Evolutionary conservation across 2,888 invertebrate genomes (phyloP).

Genomic region (Trissoscelio sp.): DNA sequence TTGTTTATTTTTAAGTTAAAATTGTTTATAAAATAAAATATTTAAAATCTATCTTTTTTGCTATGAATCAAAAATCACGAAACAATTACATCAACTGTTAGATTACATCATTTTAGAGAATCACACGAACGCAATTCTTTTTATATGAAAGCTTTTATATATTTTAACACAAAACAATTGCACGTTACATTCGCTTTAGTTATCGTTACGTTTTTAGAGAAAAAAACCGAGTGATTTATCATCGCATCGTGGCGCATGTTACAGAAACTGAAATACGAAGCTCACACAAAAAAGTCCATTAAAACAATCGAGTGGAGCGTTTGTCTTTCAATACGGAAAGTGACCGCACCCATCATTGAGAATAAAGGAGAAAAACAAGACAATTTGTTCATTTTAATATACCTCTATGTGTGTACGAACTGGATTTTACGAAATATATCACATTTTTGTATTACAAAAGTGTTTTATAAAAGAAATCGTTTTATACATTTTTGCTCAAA

Average conservation of each 20-base stretch:
- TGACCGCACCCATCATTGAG: conserved; percentile 62
- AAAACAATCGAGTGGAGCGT: conserved; percentile 63
- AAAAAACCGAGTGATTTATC: conserved; percentile 53
- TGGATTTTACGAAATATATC: conserved; percentile 25
- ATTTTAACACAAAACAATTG: conserved; percentile 37
- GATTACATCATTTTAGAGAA: conserved; percentile 10
- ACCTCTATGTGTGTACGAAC: conserved; percentile 69
- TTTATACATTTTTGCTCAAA: too few species aligned
- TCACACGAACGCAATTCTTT: conserved; percentile 34
- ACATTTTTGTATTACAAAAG: neutral
- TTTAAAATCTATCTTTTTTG: neutral
- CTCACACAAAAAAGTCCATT: conserved; percentile 60
- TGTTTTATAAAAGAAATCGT: neutral
- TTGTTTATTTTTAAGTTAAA: too few species aligned
- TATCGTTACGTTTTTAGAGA: conserved; percentile 34
- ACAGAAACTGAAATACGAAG: conserved; percentile 57
- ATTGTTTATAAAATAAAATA: too few species aligned
- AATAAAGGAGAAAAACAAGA: conserved; percentile 48
- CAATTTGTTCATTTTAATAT: conserved; percentile 47
- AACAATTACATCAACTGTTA: conserved; percentile 28
- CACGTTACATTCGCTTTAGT: conserved; percentile 35
- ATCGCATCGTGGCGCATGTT: conserved; percentile 40
- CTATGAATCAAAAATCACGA: too few species aligned
- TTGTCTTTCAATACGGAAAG: conserved; percentile 63
- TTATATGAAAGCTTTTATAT: conserved; percentile 13